Percentiles rank a stretch among this genome's conserved stretches.
Evolutionary conservation across 2,113 vertebrate species (phyloP).

Genomic region (Lagopus leucura): DNA sequence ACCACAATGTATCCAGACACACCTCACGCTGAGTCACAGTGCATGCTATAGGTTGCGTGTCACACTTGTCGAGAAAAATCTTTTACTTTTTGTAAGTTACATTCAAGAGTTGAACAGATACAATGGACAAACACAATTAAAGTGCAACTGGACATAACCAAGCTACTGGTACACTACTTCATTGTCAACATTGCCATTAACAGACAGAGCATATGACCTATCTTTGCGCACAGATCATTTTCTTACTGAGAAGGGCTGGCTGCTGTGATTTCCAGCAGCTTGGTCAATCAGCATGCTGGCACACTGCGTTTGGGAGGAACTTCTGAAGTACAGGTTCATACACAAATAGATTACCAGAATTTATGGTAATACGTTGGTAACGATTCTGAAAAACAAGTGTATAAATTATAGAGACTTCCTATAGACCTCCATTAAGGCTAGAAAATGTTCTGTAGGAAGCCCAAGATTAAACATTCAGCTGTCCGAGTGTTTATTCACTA

Average conservation of each 20-base stretch:
- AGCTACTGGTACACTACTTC: no score
- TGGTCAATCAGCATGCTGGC: neutral
- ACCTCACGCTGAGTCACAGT: neutral
- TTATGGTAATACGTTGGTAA: neutral
- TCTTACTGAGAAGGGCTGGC: neutral
- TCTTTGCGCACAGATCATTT: neutral
- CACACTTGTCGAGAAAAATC: neutral
- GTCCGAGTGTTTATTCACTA: neutral
- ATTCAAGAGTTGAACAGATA: neutral
- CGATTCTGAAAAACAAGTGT: neutral
- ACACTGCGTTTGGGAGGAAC: neutral
- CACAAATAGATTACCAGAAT: neutral
- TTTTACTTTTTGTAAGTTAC: neutral
- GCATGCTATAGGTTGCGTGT: neutral
- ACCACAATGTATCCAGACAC: neutral
- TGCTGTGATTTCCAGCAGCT: neutral
- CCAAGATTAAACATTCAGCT: neutral
- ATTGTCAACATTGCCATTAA: neutral
- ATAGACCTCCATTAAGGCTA: neutral
- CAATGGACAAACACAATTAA: neutral
- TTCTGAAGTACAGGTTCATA: neutral
- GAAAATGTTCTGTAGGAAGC: neutral
- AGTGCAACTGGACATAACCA: no score
- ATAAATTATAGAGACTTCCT: no score
- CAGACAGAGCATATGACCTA: neutral